Evolutionary conservation across 2,797 vertebrate genomes (phyloP).

Genomic region (Brachymystax lenok): DNA sequence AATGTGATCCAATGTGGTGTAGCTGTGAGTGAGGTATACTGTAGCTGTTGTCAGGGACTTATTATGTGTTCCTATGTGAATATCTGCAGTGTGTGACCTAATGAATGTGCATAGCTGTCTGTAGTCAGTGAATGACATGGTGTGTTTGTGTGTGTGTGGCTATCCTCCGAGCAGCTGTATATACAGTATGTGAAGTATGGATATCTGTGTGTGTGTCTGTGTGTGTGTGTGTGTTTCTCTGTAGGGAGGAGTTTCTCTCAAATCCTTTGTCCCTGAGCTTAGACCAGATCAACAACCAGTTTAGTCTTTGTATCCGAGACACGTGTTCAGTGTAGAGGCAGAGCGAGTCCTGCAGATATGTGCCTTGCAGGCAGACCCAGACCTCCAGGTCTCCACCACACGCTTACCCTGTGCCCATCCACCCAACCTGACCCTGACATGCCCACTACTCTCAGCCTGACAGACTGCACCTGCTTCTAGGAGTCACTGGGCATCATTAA

Average conservation of each 20-base stretch:
- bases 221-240: conserved; percentile 29
- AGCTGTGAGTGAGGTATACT: too few relatives aligned
- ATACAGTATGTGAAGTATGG: too few relatives aligned
- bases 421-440: too few relatives aligned
- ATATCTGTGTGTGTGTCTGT: background rate
- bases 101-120: background rate
- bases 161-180: too few relatives aligned
- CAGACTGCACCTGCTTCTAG: background rate
- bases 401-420: too few relatives aligned
- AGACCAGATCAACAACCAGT: conserved; percentile 26
- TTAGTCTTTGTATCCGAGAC: conserved; percentile 26
- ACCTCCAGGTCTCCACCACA: too few relatives aligned
- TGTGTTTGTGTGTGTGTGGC: background rate
- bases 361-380: background rate
- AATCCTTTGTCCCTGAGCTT: conserved; percentile 34
- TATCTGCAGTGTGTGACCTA: background rate
- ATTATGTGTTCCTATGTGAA: background rate
- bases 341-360: background rate
- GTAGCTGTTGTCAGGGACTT: too few relatives aligned
- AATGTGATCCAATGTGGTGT: too few relatives aligned
- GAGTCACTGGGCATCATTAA: background rate
- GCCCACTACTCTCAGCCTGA: background rate
- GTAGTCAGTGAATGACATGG: background rate
- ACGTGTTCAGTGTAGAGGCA: background rate
- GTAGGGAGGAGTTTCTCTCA: conserved; percentile 28